Evolutionary conservation across 2,113 vertebrate genomes (phyloP).

Genomic region (Antennarius striatus): DNA sequence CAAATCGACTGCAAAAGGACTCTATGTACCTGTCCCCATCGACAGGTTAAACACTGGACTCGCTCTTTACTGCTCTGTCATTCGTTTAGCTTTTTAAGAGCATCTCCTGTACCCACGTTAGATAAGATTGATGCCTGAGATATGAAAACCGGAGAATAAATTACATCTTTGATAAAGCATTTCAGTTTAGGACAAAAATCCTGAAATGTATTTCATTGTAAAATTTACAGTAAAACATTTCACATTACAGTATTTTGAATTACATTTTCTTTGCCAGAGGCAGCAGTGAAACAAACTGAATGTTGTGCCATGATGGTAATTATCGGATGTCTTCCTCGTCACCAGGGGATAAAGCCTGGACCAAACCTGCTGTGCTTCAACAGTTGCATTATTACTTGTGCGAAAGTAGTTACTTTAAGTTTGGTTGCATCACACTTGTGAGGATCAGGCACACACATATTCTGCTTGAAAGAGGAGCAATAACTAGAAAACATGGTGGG

Average conservation of each 20-base stretch:
- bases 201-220: too few species aligned
- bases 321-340: not conserved
- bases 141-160: not conserved
- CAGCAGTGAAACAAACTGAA: not conserved
- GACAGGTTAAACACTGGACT: slow-evolving; percentile 36
- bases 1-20: slow-evolving; percentile 14
- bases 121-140: slow-evolving; percentile 16
- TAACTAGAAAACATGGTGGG: slow-evolving; percentile 47
- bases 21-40: slow-evolving; percentile 14
- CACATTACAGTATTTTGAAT: too few species aligned
- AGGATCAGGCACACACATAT: slow-evolving; percentile 50
- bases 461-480: slow-evolving; percentile 55
- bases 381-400: slow-evolving; percentile 19
- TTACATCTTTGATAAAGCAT: too few species aligned
- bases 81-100: slow-evolving; percentile 19
- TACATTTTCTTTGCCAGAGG: too few species aligned
- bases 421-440: slow-evolving; percentile 36
- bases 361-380: slow-evolving; percentile 19
- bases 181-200: too few species aligned
- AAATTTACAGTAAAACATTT: too few species aligned
- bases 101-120: slow-evolving; percentile 29
- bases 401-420: slow-evolving; percentile 41
- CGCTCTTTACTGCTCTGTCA: slow-evolving; percentile 12
- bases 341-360: slow-evolving; percentile 18
- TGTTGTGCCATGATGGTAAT: slow-evolving; percentile 17